Evolutionary conservation across 2,113 vertebrate species (phyloP).

Genomic region (Perca fluviatilis): DNA sequence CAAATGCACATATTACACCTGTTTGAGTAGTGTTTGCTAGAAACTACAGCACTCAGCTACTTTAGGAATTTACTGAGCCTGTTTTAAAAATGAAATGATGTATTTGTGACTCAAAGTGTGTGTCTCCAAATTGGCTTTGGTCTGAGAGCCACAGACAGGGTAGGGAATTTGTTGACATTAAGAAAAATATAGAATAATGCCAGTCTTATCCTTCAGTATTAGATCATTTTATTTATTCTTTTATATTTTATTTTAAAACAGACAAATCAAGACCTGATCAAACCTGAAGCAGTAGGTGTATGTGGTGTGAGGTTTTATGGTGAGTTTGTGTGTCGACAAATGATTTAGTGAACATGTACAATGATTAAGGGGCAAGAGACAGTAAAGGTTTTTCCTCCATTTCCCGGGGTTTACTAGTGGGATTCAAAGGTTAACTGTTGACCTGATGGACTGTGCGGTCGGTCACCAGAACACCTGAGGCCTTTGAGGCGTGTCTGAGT

Average conservation of each 20-base stretch:
- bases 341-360: conserved; percentile 44
- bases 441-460: conserved; percentile 55
- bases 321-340: conserved; percentile 34
- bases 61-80: neutral
- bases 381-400: conserved; percentile 18
- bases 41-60: neutral
- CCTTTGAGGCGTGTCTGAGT: conserved; percentile 5
- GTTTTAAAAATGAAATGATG: too few species aligned
- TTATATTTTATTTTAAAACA: neutral
- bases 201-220: neutral
- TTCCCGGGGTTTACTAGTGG: neutral
- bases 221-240: neutral
- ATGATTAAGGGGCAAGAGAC: conserved; percentile 36
- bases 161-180: neutral
- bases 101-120: neutral
- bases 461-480: conserved; percentile 56
- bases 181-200: neutral
- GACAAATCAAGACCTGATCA: neutral
- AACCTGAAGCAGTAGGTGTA: neutral
- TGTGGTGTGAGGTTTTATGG: neutral
- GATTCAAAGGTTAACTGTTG: conserved; percentile 64
- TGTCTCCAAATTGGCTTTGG: neutral
- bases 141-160: neutral
- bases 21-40: too few species aligned
- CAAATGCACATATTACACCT: too few species aligned